Evolutionary conservation across 2,888 invertebrate genomes (phyloP).

Genomic region (Litoditis marina): DNA sequence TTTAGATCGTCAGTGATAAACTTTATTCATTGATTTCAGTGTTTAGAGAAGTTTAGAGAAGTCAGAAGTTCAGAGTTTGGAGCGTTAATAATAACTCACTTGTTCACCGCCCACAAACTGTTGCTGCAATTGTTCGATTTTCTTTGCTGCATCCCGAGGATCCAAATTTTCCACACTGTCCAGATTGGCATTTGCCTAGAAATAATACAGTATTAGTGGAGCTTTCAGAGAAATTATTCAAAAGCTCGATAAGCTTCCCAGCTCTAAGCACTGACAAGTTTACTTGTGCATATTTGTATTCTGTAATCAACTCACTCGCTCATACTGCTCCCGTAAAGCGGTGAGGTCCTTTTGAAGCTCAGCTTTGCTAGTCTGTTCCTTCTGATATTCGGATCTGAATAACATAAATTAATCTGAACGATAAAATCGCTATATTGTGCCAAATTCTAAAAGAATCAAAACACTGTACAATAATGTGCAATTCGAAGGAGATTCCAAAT

Average conservation of each 20-base stretch:
- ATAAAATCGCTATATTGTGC: no score
- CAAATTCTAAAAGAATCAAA: no score
- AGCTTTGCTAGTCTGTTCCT: conserved; percentile 65
- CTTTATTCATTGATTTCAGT: no score
- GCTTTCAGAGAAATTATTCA: no score
- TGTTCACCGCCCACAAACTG: conserved; percentile 78
- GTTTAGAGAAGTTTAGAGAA: no score
- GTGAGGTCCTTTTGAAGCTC: conserved; percentile 70
- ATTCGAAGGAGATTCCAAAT: no score
- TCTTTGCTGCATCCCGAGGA: conserved; percentile 52
- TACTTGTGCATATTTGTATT: background rate
- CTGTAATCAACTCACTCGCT: conserved; percentile 63
- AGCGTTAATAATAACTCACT: background rate
- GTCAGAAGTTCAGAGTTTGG: no score
- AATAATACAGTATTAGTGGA: background rate
- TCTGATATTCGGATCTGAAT: conserved; percentile 63
- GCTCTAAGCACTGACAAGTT: no score
- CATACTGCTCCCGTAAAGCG: conserved; percentile 68
- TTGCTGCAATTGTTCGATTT: conserved; percentile 71
- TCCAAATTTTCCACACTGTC: conserved; percentile 32
- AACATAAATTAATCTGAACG: background rate
- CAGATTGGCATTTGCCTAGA: conserved; percentile 37
- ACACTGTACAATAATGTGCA: no score
- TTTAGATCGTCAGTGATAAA: no score
- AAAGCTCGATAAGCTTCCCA: no score